Evolutionary conservation across 2,888 invertebrate genomes (phyloP), one percentile per base, ranked within the genome.

Genomic region (Phalera bucephala): DNA sequence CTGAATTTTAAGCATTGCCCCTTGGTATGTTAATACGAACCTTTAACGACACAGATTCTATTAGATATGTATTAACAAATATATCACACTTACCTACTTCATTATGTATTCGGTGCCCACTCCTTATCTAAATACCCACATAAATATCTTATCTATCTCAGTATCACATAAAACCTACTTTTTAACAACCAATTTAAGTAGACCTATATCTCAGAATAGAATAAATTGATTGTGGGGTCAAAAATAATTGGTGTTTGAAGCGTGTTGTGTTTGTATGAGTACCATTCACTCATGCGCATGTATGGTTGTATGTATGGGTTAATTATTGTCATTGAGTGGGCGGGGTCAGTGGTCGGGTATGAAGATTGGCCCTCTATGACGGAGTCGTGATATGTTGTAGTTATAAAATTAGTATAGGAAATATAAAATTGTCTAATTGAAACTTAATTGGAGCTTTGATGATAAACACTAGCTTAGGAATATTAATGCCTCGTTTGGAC

Each of bases 251-350:
- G 57, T 50, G 3, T 1, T 22, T 17, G 25, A 29, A 23, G 40
- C 45, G 36, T 33, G 27, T 31, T 9, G 6, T 35, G 27, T 42
- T 41, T 37, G 48, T 59, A 46, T 48, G 36, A 13, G 40, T 48
- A 40, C 57, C 55, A 27, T 53, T 61, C 61, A 48, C 56, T 40
- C 12, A 20, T 36, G 10, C 34, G 25, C 37, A 40, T 40, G 29
- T 15, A 32, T 45, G 52, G 58, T 51, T 56, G 39, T 40, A 36
- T 55, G 44, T 57, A 52, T 71, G 52, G 40, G 55, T 52, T 59
- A 58, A 58, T 59, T 59, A 51, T 51, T 58, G 60, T 58, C 59
- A 69, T 75, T 73, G 64, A 54, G 65, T 72, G 52, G 80, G 81
- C 80, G 81, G 75, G 75, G 75, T 58, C 56, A 52, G 35, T 31